A percentile compares a stretch with the other conserved stretches of the same genome.
Conservation (phyloP, 1,140 invertebrate species). For the Pentalonia nigronervosa region DNA sequence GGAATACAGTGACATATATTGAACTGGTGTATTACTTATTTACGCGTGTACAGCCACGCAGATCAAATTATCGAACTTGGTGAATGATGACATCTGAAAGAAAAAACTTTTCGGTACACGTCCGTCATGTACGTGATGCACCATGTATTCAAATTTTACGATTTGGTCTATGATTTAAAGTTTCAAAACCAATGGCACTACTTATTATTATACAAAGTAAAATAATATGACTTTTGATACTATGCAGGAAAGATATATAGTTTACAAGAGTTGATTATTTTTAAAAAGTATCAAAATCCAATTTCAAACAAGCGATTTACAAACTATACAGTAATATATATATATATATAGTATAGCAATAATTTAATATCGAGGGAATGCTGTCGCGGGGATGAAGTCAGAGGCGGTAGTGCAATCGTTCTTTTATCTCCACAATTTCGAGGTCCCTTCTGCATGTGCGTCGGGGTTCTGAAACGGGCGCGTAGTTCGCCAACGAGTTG, state of each 20-base stretch:
- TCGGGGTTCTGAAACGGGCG: neutral
- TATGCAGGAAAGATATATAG: neutral
- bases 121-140: neutral
- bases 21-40: neutral
- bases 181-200: neutral
- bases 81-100: neutral
- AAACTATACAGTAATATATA: conserved; percentile 6
- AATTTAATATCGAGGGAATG: conserved; percentile 4
- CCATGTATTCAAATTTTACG: neutral
- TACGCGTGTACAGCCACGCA: neutral
- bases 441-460: neutral
- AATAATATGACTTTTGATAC: neutral
- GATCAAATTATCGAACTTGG: neutral
- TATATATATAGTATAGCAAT: neutral
- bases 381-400: neutral
- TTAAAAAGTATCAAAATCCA: conserved; percentile 29
- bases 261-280: conserved; percentile 13
- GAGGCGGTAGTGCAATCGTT: neutral
- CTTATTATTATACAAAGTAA: neutral
- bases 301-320: conserved; percentile 43
- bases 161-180: conserved; percentile 1
- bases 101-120: neutral
- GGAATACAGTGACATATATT: neutral
- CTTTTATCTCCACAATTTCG: conserved; percentile 33
- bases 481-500: neutral